Percentiles rank a stretch among this genome's conserved stretches.
Conservation (phyloP, 2,113 vertebrate species). For the Platysternon megacephalum region DNA sequence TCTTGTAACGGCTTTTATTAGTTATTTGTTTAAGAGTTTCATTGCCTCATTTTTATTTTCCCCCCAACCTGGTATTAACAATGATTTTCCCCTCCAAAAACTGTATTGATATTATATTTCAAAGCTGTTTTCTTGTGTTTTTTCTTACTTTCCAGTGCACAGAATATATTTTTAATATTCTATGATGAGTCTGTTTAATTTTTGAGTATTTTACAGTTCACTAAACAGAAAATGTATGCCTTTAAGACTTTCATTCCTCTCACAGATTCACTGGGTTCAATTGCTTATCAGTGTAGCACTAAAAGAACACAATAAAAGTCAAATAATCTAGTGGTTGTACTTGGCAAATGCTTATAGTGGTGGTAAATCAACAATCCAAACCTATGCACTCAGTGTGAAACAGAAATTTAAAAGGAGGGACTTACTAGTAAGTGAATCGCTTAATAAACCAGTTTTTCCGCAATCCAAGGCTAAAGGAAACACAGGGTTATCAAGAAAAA, state of each 20-base stretch:
- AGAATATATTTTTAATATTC: neutral
- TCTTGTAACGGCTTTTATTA: neutral
- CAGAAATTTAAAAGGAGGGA: neutral
- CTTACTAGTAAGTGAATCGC: neutral
- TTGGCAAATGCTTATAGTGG: neutral
- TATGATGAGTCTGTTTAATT: conserved; percentile 26
- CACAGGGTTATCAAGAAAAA: neutral
- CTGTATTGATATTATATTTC: neutral
- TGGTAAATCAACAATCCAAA: neutral
- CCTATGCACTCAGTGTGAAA: neutral
- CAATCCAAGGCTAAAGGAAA: neutral
- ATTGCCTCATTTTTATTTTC: neutral
- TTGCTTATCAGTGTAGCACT: neutral
- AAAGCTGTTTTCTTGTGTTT: neutral
- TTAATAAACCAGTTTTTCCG: neutral
- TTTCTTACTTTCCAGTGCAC: neutral
- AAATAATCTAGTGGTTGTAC: neutral
- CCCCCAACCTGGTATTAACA: neutral
- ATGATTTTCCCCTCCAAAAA: neutral
- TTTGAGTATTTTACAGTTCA: conserved; percentile 26
- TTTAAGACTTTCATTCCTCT: conserved; percentile 37
- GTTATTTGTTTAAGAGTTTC: conserved; percentile 1
- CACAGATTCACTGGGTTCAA: neutral
- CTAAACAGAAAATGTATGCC: conserved; percentile 33
- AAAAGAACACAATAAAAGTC: conserved; percentile 10